Percentiles rank a stretch among this genome's conserved stretches.
These are phyloP conservation scores for Salvator merianae DNA, from an alignment of 2,113 vertebrate genomes.

Conservation along the genomic window DNA sequence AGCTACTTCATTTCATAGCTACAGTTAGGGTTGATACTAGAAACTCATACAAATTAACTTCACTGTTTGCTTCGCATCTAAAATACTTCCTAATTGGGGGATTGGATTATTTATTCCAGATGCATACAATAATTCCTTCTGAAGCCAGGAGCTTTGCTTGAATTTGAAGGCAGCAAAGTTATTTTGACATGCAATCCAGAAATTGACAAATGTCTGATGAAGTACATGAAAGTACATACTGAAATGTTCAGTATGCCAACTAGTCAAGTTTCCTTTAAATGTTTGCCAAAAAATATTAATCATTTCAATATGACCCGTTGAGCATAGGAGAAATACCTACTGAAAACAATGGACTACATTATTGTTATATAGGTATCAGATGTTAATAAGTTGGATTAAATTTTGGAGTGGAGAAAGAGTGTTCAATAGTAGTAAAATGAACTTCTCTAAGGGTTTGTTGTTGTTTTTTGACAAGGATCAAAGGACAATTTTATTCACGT, in stretches of 20 bases:
- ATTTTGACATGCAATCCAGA: not conserved
- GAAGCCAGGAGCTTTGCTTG: not conserved
- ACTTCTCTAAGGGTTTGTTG: not conserved
- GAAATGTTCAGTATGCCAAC: not conserved
- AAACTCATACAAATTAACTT: not conserved
- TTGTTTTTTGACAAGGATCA: not conserved
- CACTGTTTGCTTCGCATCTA: not conserved
- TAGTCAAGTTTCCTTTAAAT: slow-evolving; percentile 33
- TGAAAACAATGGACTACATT: not conserved
- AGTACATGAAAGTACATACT: not conserved
- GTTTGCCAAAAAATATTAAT: slow-evolving; percentile 40
- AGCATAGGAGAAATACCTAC: slow-evolving; percentile 19
- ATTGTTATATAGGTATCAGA: not conserved
- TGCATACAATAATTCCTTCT: not conserved
- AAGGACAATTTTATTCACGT: not conserved
- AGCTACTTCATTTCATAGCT: not conserved
- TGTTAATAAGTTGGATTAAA: not conserved
- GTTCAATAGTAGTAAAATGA: not conserved
- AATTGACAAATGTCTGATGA: accelerated
- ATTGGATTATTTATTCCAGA: not conserved
- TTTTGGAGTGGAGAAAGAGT: not conserved
- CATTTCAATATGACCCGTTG: slow-evolving; percentile 27
- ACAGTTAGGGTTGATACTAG: not conserved
- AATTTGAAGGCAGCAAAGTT: not conserved
- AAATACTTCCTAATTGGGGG: not conserved